These are phyloP conservation scores for Ferrisia virgata DNA, from an alignment of 2,888 invertebrate species.

Conservation along the genomic window DNA sequence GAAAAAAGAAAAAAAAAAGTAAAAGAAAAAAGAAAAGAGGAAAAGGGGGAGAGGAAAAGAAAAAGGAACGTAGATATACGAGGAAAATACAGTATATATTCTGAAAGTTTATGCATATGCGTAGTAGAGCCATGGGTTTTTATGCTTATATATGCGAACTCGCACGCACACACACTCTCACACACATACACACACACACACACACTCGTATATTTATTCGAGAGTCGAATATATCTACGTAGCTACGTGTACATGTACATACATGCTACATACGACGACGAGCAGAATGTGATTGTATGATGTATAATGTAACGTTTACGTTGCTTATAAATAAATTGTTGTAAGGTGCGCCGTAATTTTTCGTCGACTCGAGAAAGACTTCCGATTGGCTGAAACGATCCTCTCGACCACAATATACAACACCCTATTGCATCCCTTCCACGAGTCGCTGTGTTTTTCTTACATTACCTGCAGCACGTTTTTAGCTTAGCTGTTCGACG, in stretches of 20 bases:
- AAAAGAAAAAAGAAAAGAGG: too few relatives aligned
- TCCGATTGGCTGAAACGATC: slow-evolving; percentile 29
- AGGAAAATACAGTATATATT: neutral
- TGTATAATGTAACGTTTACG: slow-evolving; percentile 43
- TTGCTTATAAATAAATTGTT: slow-evolving; percentile 43
- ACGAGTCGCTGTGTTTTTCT: neutral
- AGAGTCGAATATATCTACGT: too few relatives aligned
- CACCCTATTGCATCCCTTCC: slow-evolving; percentile 39
- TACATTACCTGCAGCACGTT: slow-evolving; percentile 39
- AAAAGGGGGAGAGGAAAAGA: neutral
- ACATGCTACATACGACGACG: slow-evolving; percentile 15
- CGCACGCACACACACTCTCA: too few relatives aligned
- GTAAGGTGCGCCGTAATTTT: slow-evolving; percentile 38
- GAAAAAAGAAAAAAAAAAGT: too few relatives aligned
- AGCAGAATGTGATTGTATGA: slow-evolving; percentile 30
- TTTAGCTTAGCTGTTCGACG: neutral
- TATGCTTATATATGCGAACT: neutral
- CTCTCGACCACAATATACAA: slow-evolving; percentile 34
- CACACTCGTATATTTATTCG: too few relatives aligned
- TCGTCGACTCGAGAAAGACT: slow-evolving; percentile 23
- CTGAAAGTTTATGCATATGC: neutral
- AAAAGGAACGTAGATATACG: neutral
- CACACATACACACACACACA: too few relatives aligned
- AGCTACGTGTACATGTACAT: too few relatives aligned
- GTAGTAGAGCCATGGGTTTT: neutral